phyloP scores from a whole-genome alignment of 2,797 vertebrate genomes.

The Cossypha niveicapilla region DNA sequence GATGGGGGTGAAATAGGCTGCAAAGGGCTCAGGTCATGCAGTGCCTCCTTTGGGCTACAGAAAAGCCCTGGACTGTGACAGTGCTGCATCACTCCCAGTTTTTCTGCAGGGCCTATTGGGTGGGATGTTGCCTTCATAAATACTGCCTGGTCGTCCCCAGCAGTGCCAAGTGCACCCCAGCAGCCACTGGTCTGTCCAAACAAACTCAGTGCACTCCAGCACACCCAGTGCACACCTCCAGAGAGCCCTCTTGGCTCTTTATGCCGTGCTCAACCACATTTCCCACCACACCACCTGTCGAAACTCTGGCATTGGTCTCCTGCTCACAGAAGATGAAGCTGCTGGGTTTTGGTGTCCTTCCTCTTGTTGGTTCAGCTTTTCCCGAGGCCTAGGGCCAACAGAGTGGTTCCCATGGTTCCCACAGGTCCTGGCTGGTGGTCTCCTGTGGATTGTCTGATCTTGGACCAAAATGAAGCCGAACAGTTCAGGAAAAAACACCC shows the following conservation, averaged over 20 bases:
- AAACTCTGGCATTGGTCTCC: background rate
- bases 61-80: background rate
- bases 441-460: background rate
- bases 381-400: fast-evolving
- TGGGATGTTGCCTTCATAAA: background rate
- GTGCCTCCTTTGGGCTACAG: background rate
- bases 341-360: background rate
- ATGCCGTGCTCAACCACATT: background rate
- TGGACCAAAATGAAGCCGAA: fast-evolving
- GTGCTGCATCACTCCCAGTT: background rate
- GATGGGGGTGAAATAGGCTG: background rate
- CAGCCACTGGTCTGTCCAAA: background rate
- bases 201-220: background rate
- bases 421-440: fast-evolving
- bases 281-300: background rate
- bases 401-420: fast-evolving
- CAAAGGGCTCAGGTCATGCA: background rate
- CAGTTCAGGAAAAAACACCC: background rate
- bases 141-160: background rate
- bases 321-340: background rate
- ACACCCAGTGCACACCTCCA: too few relatives aligned
- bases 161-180: background rate
- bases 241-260: background rate
- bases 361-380: background rate
- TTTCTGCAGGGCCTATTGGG: background rate